These are phyloP conservation scores for Caenorhabditis sp. DNA, from an alignment of 2,888 invertebrate species.

Conservation along the genomic window DNA sequence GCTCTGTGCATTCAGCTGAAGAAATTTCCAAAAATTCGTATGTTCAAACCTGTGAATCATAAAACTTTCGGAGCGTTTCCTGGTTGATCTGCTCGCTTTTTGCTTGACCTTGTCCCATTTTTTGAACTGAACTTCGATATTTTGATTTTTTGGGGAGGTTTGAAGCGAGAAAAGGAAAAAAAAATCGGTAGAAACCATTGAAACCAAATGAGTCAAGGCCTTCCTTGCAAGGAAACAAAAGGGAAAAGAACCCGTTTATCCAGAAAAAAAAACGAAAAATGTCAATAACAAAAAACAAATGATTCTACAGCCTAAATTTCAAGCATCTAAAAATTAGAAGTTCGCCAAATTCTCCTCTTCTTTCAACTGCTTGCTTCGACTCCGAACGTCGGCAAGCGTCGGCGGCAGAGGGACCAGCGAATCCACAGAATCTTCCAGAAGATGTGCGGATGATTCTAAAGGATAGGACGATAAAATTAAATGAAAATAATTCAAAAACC, in stretches of 20 bases:
- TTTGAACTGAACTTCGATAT: not conserved
- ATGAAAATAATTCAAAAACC: too few relatives aligned
- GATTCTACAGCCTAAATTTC: conserved; percentile 17
- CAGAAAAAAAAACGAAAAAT: conserved; percentile 11
- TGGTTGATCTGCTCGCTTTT: conserved; percentile 36
- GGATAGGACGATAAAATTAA: too few relatives aligned
- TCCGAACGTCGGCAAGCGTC: conserved; percentile 66
- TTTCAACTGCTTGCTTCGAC: conserved; percentile 54
- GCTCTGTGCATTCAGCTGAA: not conserved
- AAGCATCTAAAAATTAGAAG: conserved; percentile 28
- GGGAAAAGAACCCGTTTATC: conserved; percentile 49
- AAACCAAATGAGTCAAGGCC: too few relatives aligned
- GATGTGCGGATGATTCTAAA: conserved; percentile 56
- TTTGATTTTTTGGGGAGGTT: not conserved
- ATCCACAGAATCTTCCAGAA: conserved; percentile 67
- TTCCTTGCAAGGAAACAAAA: too few relatives aligned
- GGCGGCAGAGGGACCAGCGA: conserved; percentile 60
- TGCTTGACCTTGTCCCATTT: conserved; percentile 60
- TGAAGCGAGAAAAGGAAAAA: not conserved
- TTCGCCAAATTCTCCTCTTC: conserved; percentile 52
- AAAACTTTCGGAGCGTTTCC: conserved; percentile 43
- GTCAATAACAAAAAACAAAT: conserved; percentile 4
- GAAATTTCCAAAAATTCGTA: not conserved
- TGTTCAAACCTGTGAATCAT: conserved; percentile 54
- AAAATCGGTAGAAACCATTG: not conserved